A percentile compares a stretch with the other conserved stretches of the same genome.
Evolutionary conservation across 2,888 invertebrate species (phyloP).

Genomic region (Auanema freiburgensis): DNA sequence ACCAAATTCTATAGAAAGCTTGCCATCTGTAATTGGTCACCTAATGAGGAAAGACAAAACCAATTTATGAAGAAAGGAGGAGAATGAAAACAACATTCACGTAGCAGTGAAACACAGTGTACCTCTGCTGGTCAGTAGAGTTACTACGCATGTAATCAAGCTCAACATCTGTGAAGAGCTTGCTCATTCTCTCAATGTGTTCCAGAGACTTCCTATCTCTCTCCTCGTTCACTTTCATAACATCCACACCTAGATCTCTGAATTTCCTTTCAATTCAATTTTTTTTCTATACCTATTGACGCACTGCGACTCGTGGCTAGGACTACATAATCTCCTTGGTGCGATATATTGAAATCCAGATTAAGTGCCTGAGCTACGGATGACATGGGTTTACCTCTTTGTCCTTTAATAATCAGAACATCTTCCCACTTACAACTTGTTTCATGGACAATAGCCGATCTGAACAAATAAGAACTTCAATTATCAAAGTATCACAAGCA

Average conservation of each 20-base stretch:
- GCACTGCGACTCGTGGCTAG: conserved; percentile 24
- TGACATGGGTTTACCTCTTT: conserved; percentile 60
- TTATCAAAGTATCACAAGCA: no score
- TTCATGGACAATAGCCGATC: conserved; percentile 20
- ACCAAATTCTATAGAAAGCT: conserved; percentile 55
- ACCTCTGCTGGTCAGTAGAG: conserved; percentile 38
- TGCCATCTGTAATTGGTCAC: conserved; percentile 30
- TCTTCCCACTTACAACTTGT: conserved; percentile 35
- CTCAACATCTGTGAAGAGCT: conserved; percentile 44
- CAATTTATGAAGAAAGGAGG: neutral
- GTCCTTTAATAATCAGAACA: conserved; percentile 47
- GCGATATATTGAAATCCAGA: conserved; percentile 57
- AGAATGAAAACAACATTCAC: conserved; percentile 2
- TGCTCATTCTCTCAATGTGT: conserved; percentile 28
- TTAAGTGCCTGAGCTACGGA: neutral
- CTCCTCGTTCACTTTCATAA: conserved; percentile 57
- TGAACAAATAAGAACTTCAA: conserved; percentile 8
- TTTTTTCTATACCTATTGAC: conserved; percentile 15
- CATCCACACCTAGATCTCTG: conserved; percentile 56
- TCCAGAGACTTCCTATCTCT: conserved; percentile 26
- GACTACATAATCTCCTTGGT: conserved; percentile 63
- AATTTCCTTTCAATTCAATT: neutral
- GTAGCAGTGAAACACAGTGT: no score
- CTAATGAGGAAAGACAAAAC: conserved; percentile 1
- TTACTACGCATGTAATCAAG: conserved; percentile 38